Evolutionary conservation across 23 tunicate species (phyloP).

Genomic region (Trididemnum nubilum): DNA sequence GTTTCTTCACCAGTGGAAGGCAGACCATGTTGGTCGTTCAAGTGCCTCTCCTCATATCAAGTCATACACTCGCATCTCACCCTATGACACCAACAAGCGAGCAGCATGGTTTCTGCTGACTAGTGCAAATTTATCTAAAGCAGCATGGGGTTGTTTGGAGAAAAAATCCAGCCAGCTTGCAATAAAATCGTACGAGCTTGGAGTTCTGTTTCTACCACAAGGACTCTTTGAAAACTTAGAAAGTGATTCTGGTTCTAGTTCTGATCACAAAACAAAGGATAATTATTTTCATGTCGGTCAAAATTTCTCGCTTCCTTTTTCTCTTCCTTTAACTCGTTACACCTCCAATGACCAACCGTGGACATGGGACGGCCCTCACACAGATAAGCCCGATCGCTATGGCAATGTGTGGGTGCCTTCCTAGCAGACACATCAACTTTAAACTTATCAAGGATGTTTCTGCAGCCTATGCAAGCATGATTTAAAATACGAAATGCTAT

Average conservation of each 20-base stretch:
- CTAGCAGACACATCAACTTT: too few species aligned
- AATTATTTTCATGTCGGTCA: conserved; percentile 20
- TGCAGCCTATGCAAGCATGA: too few species aligned
- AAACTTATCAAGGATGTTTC: too few species aligned
- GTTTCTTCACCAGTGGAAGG: conserved; percentile 76
- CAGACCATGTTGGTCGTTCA: conserved; percentile 59
- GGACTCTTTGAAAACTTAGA: not conserved
- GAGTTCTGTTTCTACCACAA: conserved; percentile 74
- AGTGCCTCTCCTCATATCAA: conserved; percentile 90
- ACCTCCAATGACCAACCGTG: conserved; percentile 66
- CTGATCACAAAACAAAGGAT: not conserved
- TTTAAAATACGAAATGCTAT: too few species aligned
- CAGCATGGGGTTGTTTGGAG: conserved; percentile 90
- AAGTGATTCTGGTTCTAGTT: not conserved
- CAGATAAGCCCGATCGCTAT: conserved; percentile 63
- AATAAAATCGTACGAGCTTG: conserved; percentile 77
- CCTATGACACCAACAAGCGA: conserved; percentile 56
- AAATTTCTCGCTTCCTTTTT: conserved; percentile 48
- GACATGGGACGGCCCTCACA: conserved; percentile 85
- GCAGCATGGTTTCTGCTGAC: conserved; percentile 88
- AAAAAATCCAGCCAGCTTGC: conserved; percentile 65
- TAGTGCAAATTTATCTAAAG: conserved; percentile 89
- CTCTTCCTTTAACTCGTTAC: conserved; percentile 57
- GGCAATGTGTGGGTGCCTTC: conserved; percentile 96
- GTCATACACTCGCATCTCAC: conserved; percentile 67